A percentile compares a stretch with the other conserved stretches of the same genome.
Evolutionary conservation across 2,113 vertebrate species (phyloP).

Genomic region (Neodontobutis hainanensis): DNA sequence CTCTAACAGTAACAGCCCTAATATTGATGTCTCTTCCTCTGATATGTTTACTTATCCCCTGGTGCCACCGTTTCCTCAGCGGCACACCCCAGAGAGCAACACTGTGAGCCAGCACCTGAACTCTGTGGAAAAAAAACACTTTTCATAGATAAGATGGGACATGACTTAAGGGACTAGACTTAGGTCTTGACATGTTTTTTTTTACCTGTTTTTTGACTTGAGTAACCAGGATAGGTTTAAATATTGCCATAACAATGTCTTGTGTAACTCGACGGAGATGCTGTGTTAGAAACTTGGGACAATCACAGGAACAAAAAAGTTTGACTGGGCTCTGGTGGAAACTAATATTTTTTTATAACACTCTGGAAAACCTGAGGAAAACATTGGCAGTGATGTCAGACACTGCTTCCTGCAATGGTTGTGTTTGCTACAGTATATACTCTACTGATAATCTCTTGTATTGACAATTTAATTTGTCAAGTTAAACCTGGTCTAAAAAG

Average conservation of each 20-base stretch:
- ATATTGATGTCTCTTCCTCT: not conserved
- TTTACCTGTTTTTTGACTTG: not conserved
- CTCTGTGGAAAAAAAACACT: constrained; percentile 8
- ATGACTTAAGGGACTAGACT: constrained; percentile 6
- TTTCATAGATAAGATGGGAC: not conserved
- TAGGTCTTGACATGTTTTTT: constrained; percentile 21
- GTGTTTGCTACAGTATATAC: too few relatives aligned
- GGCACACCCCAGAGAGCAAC: constrained; percentile 3
- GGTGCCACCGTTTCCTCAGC: constrained; percentile 2
- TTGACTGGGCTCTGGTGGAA: constrained; percentile 30
- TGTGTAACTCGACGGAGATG: constrained; percentile 18
- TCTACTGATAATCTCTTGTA: too few relatives aligned
- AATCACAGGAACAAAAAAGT: not conserved
- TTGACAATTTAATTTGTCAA: too few relatives aligned
- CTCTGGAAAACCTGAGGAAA: constrained; percentile 43
- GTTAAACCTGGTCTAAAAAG: too few relatives aligned
- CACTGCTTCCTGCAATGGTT: not conserved
- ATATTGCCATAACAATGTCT: constrained; percentile 41
- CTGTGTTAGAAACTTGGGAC: constrained; percentile 16
- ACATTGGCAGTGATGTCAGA: constrained; percentile 15
- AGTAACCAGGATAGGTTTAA: constrained; percentile 17
- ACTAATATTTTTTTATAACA: constrained; percentile 45
- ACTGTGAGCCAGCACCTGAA: not conserved
- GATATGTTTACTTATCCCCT: constrained; percentile 8
- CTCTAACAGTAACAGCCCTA: not conserved